These are phyloP conservation scores for Calycopis cecrops DNA, from an alignment of 1,140 invertebrate genomes.

Conservation along the genomic window DNA sequence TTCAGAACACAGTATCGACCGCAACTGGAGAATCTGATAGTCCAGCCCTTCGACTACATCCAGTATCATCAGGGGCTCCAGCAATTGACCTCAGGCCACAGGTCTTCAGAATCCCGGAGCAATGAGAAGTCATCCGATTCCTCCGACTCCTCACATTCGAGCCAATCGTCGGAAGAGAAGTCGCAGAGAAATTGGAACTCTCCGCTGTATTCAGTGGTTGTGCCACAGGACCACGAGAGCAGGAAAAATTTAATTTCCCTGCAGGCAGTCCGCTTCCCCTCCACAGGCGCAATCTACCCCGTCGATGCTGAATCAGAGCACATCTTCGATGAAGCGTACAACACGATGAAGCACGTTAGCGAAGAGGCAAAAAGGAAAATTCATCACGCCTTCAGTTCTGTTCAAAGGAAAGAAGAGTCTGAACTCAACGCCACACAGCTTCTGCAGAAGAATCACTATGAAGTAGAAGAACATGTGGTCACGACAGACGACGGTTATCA, in stretches of 20 bases:
- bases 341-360: constrained; percentile 43
- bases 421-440: constrained; percentile 48
- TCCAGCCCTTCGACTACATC: constrained; percentile 24
- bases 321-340: constrained; percentile 46
- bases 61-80: constrained; percentile 19
- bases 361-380: constrained; percentile 40
- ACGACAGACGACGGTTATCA: constrained; percentile 79
- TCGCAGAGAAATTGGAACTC: constrained; percentile 7
- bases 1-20: constrained; percentile 35
- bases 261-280: too few species aligned
- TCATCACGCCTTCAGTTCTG: constrained; percentile 34
- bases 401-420: constrained; percentile 31
- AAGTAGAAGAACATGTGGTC: constrained; percentile 75
- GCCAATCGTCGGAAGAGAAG: neutral
- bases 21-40: constrained; percentile 27
- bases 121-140: neutral
- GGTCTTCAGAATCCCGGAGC: neutral
- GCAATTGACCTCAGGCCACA: constrained; percentile 24
- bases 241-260: too few species aligned
- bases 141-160: neutral
- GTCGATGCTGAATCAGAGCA: constrained; percentile 24
- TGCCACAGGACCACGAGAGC: too few species aligned
- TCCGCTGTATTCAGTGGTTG: constrained; percentile 18
- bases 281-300: neutral
- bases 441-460: constrained; percentile 72